A percentile compares a stretch with the other conserved stretches of the same genome.
These are phyloP conservation scores for Aleadryas rufinucha DNA, from an alignment of 2,113 vertebrate species.

Conservation along the genomic window DNA sequence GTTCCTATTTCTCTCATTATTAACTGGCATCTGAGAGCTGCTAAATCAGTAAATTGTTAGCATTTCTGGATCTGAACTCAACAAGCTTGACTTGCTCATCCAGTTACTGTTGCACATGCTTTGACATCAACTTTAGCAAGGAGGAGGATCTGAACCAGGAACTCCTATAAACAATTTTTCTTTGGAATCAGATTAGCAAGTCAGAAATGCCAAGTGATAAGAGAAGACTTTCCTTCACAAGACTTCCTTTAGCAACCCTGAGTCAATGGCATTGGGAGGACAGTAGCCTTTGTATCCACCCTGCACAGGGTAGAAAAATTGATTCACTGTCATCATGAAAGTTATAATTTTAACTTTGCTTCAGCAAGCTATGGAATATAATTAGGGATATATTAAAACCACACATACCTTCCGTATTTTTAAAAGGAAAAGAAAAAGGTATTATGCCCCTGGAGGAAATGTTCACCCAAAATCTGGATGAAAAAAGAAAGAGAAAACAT, in stretches of 20 bases:
- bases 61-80: slow-evolving; percentile 13
- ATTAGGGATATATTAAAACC: neutral
- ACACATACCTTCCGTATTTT: neutral
- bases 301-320: neutral
- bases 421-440: neutral
- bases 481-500: neutral
- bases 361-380: neutral
- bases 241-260: neutral
- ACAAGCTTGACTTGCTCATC: slow-evolving; percentile 49
- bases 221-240: neutral
- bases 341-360: neutral
- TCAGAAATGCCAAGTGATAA: slow-evolving; percentile 17
- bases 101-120: slow-evolving; percentile 2
- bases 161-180: slow-evolving; percentile 25
- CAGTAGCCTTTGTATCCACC: neutral
- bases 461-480: neutral
- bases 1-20: neutral
- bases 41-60: slow-evolving; percentile 30
- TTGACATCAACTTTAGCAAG: slow-evolving; percentile 6
- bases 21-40: neutral
- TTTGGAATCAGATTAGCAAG: slow-evolving; percentile 47
- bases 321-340: neutral
- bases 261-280: neutral
- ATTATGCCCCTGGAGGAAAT: neutral
- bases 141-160: slow-evolving; percentile 54